Evolutionary conservation across 2,797 vertebrate species (phyloP), one percentile per base, ranked within the genome.

Genomic region (Otus scops): DNA sequence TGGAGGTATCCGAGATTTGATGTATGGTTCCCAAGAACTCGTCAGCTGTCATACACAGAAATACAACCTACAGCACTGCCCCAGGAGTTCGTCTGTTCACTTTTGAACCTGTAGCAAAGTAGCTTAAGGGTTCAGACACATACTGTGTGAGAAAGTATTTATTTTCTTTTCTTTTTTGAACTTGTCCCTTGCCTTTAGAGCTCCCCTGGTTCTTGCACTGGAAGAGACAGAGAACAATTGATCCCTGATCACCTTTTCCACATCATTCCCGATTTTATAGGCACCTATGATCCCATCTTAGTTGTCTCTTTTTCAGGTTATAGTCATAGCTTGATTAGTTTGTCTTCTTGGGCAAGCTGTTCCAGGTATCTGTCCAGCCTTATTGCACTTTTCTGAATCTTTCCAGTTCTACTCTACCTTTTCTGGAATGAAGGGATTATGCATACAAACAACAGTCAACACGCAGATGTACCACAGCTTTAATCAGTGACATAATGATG

Each of bases 201-300:
- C 23, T 85, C 5, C 32, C 16, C 5, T 41, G 28, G 43, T 64
- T 71, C 57, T 48, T 53, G 17, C 28, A 69, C 17, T 53, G 48
- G 41, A 83, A 85, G 13, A 68, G 11, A 43, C 7, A 45, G 50
- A 1, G 1, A 89, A 68, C 32, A 78, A 16, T 3, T 53, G 32
- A 63, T 59, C 15, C 14, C 48, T 0, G 0, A 8, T 48, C 6
- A 2, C 34, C 34, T 73, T 76, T 79, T 73, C 38, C 41, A 53
- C 19, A 68, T 41, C 1, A 64, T 38, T 75, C 13, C 34, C 28
- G 26, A 77, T 36, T 63, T 89, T 84, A 60, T 2, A 60, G 48
- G 57, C 26, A 74, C 20, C n/a, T 36, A 10, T 43, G 15, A 80
- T 24, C 11, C n/a, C 54, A 65, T 20, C 15, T 22, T n/a, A 75